Percentiles rank a stretch among this genome's conserved stretches.
Conservation (phyloP, 2,797 vertebrate genomes). For the Australoheros facetus region DNA sequence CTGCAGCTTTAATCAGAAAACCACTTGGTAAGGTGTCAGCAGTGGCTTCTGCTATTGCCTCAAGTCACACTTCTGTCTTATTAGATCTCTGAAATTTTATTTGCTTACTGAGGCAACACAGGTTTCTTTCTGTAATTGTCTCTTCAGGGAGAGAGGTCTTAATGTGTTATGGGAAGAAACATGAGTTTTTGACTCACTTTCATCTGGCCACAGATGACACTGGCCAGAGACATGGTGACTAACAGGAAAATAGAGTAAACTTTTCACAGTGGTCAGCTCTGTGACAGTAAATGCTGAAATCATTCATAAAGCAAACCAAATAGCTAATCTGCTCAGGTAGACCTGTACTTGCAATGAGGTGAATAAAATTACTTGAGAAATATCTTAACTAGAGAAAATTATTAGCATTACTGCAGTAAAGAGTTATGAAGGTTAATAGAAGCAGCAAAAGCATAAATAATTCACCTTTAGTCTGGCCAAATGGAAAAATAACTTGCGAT, state of each 20-base stretch:
- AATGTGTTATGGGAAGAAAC: conserved; percentile 41
- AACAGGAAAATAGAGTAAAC: neutral
- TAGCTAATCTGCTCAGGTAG: neutral
- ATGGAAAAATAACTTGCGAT: neutral
- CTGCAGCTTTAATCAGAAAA: conserved; percentile 52
- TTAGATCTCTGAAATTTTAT: conserved; percentile 54
- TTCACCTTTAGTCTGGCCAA: neutral
- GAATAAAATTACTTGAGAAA: neutral
- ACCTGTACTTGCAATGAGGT: neutral
- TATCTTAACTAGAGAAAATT: neutral
- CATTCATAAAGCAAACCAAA: neutral
- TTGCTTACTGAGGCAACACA: conserved; percentile 59
- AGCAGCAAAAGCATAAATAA: neutral
- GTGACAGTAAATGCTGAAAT: neutral
- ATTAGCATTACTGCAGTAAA: neutral
- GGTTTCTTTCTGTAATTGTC: conserved; percentile 73
- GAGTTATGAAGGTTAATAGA: neutral
- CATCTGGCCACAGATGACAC: conserved; percentile 31
- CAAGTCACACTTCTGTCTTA: conserved; percentile 65
- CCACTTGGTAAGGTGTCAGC: conserved; percentile 33
- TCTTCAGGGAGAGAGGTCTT: conserved; percentile 65
- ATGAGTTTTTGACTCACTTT: conserved; percentile 57
- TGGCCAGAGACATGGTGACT: conserved; percentile 29
- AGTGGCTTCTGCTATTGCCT: conserved; percentile 46
- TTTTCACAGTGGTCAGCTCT: neutral